Percentiles rank a stretch among this genome's conserved stretches.
These are phyloP conservation scores for Hermaeophaga mercurialis DNA, from an alignment of 2,888 invertebrate species.

Conservation along the genomic window DNA sequence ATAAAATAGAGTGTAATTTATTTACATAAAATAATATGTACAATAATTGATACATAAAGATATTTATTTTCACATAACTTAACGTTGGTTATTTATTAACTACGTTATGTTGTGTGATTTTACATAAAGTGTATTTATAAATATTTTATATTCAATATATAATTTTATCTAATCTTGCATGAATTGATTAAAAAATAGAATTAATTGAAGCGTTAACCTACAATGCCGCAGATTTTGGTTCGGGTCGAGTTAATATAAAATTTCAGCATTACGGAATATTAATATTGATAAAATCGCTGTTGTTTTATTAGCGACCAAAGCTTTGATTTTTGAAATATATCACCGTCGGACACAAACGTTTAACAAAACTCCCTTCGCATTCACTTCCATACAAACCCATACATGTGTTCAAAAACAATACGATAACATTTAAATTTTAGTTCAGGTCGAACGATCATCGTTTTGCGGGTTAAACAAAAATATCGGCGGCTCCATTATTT, in stretches of 20 bases:
- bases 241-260: slow-evolving; percentile 18
- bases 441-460: slow-evolving; percentile 44
- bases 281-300: slow-evolving; percentile 15
- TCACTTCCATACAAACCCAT: slow-evolving; percentile 27
- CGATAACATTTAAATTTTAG: slow-evolving; percentile 48
- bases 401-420: slow-evolving; percentile 36
- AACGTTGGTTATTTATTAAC: no score
- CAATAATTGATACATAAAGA: no score
- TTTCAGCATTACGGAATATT: slow-evolving; percentile 11
- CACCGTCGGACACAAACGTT: neutral
- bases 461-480: slow-evolving; percentile 44
- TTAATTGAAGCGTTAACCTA: no score
- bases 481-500: slow-evolving; percentile 44
- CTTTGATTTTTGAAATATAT: slow-evolving; percentile 17
- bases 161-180: no score
- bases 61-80: no score
- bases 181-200: no score
- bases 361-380: neutral
- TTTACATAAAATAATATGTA: no score
- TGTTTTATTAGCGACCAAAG: slow-evolving; percentile 19
- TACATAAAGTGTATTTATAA: no score
- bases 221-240: slow-evolving; percentile 15
- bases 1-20: no score
- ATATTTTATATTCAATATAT: no score
- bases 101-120: no score